Evolutionary conservation across 2,113 vertebrate genomes (phyloP), one percentile per base, ranked within the genome.

Genomic region (Podarcis muralis): DNA sequence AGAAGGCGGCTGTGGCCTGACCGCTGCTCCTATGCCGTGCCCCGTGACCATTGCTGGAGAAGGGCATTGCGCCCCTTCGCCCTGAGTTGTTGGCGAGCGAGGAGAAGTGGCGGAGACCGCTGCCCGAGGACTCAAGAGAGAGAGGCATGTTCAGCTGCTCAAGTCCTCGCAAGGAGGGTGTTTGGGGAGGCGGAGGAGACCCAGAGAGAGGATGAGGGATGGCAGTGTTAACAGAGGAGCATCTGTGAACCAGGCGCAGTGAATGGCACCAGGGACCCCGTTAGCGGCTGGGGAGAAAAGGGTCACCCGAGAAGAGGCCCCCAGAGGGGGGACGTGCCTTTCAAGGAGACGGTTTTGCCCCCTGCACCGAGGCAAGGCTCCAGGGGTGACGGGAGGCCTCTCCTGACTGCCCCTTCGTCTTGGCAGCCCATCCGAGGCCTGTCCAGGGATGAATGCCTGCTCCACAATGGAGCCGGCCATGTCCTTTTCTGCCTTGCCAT

Each of bases 361-460:
- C 90, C 81, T 0, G 0, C 22, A 81, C 8, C 0, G 0, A 85
- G 57, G 48, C 0, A 85, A 12, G 78, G 85, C 57, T 89, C 91
- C 81, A 78, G 89, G 77, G 88, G 88, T 79, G 82, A 77, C 11
- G 27, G 6, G 12, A 23, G 77, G 35, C 48, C 81, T 83, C 76
- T 37, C 90, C 83, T 59, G 86, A 85, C 92, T 88, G 83, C 92
- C 74, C 85, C 92, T 91, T 88, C 84, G 37, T 57, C 85, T 93
- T 94, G 95, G 95, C 95, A 95, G 89, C n/a, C 71, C 23, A 77
- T 9, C 81, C 62, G 69, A 87, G 93, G 83, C 84, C 43, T 82
- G 88, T 91, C 92, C 80, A 22, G 81, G 90, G 87, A 88, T 95
- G 94, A 95, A 95, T 95, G 94, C 71, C 16, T 65, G 82, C 48